Percentiles rank a stretch among this genome's conserved stretches.
These are phyloP conservation scores for Hippopotamyrus pictus DNA, from an alignment of 2,797 vertebrate genomes.

Conservation along the genomic window DNA sequence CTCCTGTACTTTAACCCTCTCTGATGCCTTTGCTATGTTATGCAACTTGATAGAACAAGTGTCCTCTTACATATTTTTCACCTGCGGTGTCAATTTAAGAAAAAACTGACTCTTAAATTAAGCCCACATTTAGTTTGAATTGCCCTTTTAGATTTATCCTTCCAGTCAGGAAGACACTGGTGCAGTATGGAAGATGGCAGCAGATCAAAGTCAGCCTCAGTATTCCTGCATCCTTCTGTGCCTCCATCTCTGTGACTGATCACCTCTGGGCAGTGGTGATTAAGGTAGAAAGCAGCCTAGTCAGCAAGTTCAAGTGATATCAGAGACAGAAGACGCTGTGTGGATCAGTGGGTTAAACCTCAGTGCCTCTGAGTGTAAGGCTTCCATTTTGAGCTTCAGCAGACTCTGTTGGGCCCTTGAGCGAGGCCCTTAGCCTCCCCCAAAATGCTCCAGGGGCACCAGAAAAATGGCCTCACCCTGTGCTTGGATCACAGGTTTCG, in stretches of 20 bases:
- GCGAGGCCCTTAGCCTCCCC: background rate
- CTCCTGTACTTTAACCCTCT: background rate
- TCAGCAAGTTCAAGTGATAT: background rate
- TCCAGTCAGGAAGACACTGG: background rate
- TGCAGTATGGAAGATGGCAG: background rate
- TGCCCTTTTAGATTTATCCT: background rate
- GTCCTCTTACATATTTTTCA: background rate
- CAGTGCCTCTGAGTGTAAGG: background rate
- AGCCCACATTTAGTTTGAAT: slow-evolving; percentile 4
- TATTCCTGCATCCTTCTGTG: background rate
- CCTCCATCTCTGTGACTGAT: background rate
- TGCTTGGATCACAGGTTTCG: background rate
- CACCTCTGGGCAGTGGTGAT: background rate
- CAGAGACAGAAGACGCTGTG: background rate
- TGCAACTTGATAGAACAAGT: background rate
- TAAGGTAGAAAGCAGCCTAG: background rate
- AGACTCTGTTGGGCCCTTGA: background rate
- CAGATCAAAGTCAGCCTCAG: background rate
- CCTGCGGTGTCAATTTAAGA: background rate
- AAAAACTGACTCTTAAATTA: background rate
- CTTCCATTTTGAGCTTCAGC: background rate
- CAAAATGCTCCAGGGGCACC: background rate
- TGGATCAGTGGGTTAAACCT: background rate
- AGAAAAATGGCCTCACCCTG: background rate
- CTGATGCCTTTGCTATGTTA: background rate